Evolutionary conservation across 2,113 vertebrate species (phyloP), one percentile per base, ranked within the genome.

Genomic region (Pardalotus punctatus): DNA sequence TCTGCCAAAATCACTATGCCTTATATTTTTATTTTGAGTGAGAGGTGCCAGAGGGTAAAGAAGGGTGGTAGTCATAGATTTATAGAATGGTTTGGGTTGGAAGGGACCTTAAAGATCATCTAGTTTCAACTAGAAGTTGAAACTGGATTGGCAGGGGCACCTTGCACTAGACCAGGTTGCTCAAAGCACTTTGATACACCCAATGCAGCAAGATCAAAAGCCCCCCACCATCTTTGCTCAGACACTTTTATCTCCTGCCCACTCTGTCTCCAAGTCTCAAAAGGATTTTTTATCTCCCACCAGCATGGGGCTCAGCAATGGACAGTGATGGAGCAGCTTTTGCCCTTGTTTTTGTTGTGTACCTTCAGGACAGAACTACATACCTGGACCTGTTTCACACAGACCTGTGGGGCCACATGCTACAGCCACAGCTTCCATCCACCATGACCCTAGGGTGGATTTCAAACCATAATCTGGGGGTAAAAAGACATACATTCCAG

Each of bases 401-500:
- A 65, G 60, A 31, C 36, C 38, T 74, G 42, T 54, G 76, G 70
- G 53, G 72, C 28, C 28, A 10, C 4, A 1, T 8, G 6, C 36
- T 73, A 5, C 6, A 14, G 60, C 27, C 3, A 3, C 47, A 74
- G 22, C 42, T 86, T 74, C 72, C 82, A 83, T 40, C 31, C 43
- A 53, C 56, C 2, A 0, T 40, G 40, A 78, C 29, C 8, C 78
- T 54, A 40, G 51, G 56, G 42, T 0, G 0, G 54, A 88, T 94
- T 96, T 93, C 67, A 81, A 53, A 51, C 64, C 21, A 12, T 78
- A 78, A 92, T 78, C 79, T 90, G 36, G 16, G 38, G 51, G 77
- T 73, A 62, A 95, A 94, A 92, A 94, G 45, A 87, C 35, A 28
- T 69, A 87, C 81, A 85, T 93, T 94, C 86, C 82, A 92, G 57